Conservation (phyloP, 2,888 invertebrate species). For the Lithophane semibrunnea region DNA sequence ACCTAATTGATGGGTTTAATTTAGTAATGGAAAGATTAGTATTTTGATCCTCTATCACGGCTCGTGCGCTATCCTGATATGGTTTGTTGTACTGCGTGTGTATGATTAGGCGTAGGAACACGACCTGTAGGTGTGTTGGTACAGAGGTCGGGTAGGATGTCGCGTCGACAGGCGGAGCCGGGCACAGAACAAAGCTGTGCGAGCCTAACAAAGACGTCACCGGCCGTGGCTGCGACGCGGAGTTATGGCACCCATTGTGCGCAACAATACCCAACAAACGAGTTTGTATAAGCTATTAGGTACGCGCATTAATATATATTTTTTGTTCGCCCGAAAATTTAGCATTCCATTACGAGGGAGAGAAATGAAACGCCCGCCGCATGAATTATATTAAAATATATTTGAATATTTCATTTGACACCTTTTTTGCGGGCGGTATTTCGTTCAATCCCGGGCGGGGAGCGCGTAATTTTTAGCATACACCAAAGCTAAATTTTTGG, state of each 20-base stretch:
- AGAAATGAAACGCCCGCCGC: constrained; percentile 91
- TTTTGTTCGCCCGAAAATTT: constrained; percentile 91
- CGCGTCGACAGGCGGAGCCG: constrained; percentile 86
- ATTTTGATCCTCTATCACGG: constrained; percentile 25
- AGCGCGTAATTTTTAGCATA: constrained; percentile 89
- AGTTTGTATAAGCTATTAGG: constrained; percentile 91
- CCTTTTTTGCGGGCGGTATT: constrained; percentile 90
- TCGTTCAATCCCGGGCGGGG: constrained; percentile 88
- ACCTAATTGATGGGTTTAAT: constrained; percentile 76
- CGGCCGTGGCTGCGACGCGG: constrained; percentile 90
- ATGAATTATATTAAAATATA: constrained; percentile 91
- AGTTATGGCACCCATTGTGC: constrained; percentile 91
- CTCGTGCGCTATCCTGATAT: constrained; percentile 20
- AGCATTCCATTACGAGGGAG: constrained; percentile 91
- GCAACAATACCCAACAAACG: constrained; percentile 91
- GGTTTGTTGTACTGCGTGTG: constrained; percentile 58
- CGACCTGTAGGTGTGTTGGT: constrained; percentile 73
- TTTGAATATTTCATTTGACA: constrained; percentile 91
- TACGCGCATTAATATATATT: constrained; percentile 91
- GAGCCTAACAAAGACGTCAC: constrained; percentile 90
- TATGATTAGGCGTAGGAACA: constrained; percentile 62
- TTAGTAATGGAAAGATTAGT: constrained; percentile 72
- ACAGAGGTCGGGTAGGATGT: constrained; percentile 79
- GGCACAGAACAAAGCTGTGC: constrained; percentile 86
- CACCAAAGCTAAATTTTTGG: constrained; percentile 86